Base-by-base conservation (phyloP, 2,888 invertebrate genomes). In the Caenorhabditis wallacei region DNA sequence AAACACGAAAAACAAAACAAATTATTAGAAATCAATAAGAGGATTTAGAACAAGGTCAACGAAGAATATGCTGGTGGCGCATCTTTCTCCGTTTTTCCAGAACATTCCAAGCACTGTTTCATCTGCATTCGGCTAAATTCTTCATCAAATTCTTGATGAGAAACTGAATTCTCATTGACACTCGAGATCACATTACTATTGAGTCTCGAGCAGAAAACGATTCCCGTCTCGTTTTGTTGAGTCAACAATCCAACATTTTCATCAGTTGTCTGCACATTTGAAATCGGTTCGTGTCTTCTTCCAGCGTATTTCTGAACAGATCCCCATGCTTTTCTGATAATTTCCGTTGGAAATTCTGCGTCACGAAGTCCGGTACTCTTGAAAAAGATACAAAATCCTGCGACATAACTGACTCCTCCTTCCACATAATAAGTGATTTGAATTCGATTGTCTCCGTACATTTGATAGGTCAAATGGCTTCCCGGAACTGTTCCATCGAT, bases 351-450 rank as follows among this genome's bases (percentile, higher is more conserved):
- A 30, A 30, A 30, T 30, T 30, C 30, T 30, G 30, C 30, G 30
- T 30, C 30, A 30, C 30, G 30, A 8, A 30, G 30, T 30, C 30
- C 30, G 8, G 30, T 30, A 8, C 30, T 30, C 1, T 30, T 7
- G 10, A 66, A 18, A 51, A 53, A 66, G 18, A 66, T 22, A 22
- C 66, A 66, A 37, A 48, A 66, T 30, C 66, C 66, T 10, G 66
- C 66, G 24, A 66, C 37, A 37, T 66, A 51, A 18, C 35, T 51
- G 18, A 53, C 22, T 10, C 51, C 66, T n/a, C 30, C 48, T 22
- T 53, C 66, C 5, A 66, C 51, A 18, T 66, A 66, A 13, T 30
- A 30, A 2, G 35, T 51, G 2, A 66, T 51, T 37, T 66, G 66
- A 7, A 66, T 66, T 5, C 51, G 46, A 10, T 66, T 30, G 13